A percentile compares a stretch with the other conserved stretches of the same genome.
Conservation (phyloP, 2,888 invertebrate species). For the Danaus chrysippus region DNA sequence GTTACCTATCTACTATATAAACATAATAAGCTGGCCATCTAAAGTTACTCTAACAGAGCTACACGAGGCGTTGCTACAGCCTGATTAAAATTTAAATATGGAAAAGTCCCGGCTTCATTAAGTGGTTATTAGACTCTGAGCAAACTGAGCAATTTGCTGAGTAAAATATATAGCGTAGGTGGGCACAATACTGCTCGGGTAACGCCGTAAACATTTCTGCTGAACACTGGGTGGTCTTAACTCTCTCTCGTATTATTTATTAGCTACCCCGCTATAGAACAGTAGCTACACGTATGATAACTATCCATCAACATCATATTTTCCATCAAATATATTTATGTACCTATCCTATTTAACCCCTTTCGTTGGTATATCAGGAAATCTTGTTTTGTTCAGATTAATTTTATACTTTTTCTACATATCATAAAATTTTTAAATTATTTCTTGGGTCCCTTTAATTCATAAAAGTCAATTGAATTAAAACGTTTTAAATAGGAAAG, state of each 20-base stretch:
- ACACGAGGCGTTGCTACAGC: slow-evolving; percentile 22
- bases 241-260: slow-evolving; percentile 75
- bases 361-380: too few relatives aligned
- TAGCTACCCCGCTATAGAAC: slow-evolving; percentile 44
- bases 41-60: slow-evolving; percentile 23
- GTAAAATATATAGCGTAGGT: slow-evolving; percentile 75
- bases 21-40: slow-evolving; percentile 7
- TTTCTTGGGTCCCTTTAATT: too few relatives aligned
- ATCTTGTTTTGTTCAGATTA: too few relatives aligned
- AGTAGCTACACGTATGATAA: slow-evolving; percentile 33
- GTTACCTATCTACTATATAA: background rate
- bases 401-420: too few relatives aligned
- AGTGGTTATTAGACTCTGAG: slow-evolving; percentile 74
- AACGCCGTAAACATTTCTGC: slow-evolving; percentile 66
- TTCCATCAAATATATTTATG: slow-evolving; percentile 9
- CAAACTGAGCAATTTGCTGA: slow-evolving; percentile 74
- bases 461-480: too few relatives aligned
- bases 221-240: slow-evolving; percentile 75
- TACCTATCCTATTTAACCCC: background rate
- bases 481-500: slow-evolving; percentile 16
- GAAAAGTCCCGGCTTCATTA: slow-evolving; percentile 60
- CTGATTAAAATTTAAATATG: slow-evolving; percentile 38
- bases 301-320: slow-evolving; percentile 35
- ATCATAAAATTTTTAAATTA: too few relatives aligned
- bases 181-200: slow-evolving; percentile 67